These are phyloP conservation scores for Chionomys nivalis DNA, from an alignment of 2,113 vertebrate genomes.

Conservation along the genomic window DNA sequence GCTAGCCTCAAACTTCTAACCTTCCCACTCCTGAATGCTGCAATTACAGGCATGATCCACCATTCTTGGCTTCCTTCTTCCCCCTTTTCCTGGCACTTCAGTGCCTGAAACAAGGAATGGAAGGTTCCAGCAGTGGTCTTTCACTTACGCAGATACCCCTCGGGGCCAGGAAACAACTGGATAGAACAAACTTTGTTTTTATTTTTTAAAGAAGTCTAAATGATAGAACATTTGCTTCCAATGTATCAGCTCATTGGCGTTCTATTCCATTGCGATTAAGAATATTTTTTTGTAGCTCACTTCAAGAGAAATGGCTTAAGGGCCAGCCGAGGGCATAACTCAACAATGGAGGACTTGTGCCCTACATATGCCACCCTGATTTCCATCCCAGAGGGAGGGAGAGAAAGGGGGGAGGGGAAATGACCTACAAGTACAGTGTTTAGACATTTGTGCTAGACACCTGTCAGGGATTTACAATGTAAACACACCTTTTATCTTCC, in stretches of 20 bases:
- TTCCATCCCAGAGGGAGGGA: neutral
- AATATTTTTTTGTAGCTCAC: constrained; percentile 34
- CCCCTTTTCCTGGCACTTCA: neutral
- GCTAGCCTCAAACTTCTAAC: neutral
- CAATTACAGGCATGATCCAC: neutral
- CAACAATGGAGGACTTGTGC: neutral
- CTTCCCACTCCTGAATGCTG: neutral
- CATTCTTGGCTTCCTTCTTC: neutral
- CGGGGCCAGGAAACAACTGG: neutral
- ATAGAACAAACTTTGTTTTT: neutral
- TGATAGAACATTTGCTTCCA: constrained; percentile 1
- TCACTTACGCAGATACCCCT: neutral
- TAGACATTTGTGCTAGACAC: neutral
- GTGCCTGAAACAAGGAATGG: neutral
- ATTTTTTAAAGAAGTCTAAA: constrained; percentile 22
- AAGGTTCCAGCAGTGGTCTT: constrained; percentile 14
- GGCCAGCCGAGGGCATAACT: neutral
- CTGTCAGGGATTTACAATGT: constrained; percentile 25
- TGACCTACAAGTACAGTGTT: neutral
- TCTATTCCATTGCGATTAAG: constrained; percentile 37
- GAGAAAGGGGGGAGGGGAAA: neutral
- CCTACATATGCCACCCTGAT: neutral
- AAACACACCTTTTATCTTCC: neutral
- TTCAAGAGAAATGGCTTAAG: constrained; percentile 33
- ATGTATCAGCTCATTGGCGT: neutral